Evolutionary conservation across 2,888 invertebrate species (phyloP).

Genomic region (Hanleya hanleyi): DNA sequence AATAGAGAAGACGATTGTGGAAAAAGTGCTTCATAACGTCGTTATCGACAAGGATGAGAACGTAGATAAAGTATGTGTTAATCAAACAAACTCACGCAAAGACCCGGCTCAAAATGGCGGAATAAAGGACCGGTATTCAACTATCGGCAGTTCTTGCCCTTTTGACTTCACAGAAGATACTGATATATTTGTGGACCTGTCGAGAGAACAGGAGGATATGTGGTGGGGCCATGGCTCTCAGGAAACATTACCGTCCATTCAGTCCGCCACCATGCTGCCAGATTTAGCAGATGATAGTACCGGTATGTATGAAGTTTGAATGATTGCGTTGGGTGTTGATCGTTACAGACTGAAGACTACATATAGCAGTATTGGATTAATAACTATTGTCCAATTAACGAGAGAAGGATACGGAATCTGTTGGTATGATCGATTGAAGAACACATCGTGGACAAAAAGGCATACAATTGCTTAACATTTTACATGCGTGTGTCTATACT

Average conservation of each 20-base stretch:
- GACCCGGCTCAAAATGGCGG: neutral
- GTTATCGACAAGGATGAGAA: neutral
- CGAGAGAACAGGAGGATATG: slow-evolving; percentile 9
- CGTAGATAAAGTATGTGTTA: neutral
- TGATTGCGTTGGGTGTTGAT: neutral
- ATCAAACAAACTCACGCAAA: neutral
- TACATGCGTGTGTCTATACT: too few relatives aligned
- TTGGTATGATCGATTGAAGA: too few relatives aligned
- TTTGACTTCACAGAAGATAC: neutral
- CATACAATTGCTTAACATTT: too few relatives aligned
- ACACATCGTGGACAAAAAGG: too few relatives aligned
- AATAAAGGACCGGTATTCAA: neutral
- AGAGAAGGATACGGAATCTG: too few relatives aligned
- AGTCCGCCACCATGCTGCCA: slow-evolving; percentile 27
- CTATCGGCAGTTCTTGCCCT: neutral
- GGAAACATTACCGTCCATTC: slow-evolving; percentile 41
- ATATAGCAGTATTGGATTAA: too few relatives aligned
- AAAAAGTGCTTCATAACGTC: neutral
- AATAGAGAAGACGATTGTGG: neutral
- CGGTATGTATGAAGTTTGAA: neutral
- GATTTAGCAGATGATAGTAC: slow-evolving; percentile 11
- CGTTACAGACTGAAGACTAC: too few relatives aligned
- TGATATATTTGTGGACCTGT: slow-evolving; percentile 3
- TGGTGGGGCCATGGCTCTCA: slow-evolving; percentile 50
- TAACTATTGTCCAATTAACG: too few relatives aligned